Evolutionary conservation across 2,888 invertebrate species (phyloP).

Genomic region (Nemurella pictetii): DNA sequence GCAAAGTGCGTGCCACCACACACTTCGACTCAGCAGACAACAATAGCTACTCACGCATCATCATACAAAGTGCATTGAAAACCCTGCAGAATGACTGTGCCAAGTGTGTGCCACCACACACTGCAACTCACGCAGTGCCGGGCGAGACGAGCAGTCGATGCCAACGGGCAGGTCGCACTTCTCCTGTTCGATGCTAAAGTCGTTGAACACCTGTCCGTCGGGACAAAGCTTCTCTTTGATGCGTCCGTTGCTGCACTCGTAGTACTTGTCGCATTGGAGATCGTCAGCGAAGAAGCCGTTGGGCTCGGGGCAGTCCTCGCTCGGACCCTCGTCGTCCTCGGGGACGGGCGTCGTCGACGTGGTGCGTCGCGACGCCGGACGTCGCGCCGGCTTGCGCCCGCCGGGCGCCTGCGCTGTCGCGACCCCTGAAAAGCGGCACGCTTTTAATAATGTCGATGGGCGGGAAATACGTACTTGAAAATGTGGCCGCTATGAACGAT

Average conservation of each 20-base stretch:
- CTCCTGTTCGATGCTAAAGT: conserved; percentile 77
- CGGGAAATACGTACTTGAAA: no score
- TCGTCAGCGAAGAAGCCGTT: conserved; percentile 84
- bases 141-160: conserved; percentile 77
- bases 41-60: no score
- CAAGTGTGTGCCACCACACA: no score
- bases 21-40: no score
- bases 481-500: no score
- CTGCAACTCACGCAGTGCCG: conserved; percentile 80
- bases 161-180: conserved; percentile 87
- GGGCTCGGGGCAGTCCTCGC: conserved; percentile 75
- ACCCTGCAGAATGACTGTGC: no score
- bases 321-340: conserved; percentile 39
- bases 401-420: neutral
- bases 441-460: neutral
- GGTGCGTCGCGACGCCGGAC: conserved; percentile 32
- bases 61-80: no score
- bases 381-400: conserved; percentile 36
- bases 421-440: neutral
- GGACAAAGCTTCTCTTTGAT: conserved; percentile 80
- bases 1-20: no score
- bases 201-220: conserved; percentile 89
- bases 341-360: conserved; percentile 33
- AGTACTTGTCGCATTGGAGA: conserved; percentile 87
- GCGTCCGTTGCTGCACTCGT: conserved; percentile 71